Evolutionary conservation across 1,140 invertebrate genomes (phyloP).

Genomic region (Anoplophora glabripennis): DNA sequence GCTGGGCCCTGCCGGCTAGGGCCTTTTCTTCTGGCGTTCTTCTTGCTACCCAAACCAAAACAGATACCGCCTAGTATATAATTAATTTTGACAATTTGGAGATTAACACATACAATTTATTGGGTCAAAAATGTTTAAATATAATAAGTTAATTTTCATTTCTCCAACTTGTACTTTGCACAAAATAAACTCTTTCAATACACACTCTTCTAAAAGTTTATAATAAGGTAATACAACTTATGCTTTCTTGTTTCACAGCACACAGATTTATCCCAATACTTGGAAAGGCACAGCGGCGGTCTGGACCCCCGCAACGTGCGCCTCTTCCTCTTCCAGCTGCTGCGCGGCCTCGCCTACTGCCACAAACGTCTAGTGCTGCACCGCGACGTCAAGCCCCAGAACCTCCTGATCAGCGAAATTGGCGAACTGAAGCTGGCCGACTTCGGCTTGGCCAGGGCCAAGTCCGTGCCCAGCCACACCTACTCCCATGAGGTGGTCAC

Average conservation of each 20-base stretch:
- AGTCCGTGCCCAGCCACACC: slow-evolving; percentile 94
- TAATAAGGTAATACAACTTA: neutral
- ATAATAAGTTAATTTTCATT: no score
- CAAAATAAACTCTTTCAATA: no score
- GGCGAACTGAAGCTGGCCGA: slow-evolving; percentile 94
- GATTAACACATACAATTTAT: no score
- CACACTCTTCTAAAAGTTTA: no score
- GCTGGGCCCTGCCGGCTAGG: no score
- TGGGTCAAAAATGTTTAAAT: no score
- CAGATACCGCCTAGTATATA: no score
- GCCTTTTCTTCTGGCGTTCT: no score
- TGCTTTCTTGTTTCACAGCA: slow-evolving; percentile 61
- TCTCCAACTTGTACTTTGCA: no score
- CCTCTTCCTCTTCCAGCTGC: slow-evolving; percentile 92
- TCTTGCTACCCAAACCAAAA: no score
- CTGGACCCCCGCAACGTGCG: slow-evolving; percentile 87
- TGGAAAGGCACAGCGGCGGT: slow-evolving; percentile 91
- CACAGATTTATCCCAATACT: slow-evolving; percentile 96
- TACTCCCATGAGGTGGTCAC: slow-evolving; percentile 86
- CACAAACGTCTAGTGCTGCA: slow-evolving; percentile 90
- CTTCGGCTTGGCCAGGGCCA: slow-evolving; percentile 92
- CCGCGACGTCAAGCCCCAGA: slow-evolving; percentile 96
- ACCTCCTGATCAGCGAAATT: slow-evolving; percentile 89
- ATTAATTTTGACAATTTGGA: no score
- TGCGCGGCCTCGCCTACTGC: slow-evolving; percentile 92